Evolutionary conservation across 2,888 invertebrate species (phyloP).

Genomic region (Ectropis crepuscularia): DNA sequence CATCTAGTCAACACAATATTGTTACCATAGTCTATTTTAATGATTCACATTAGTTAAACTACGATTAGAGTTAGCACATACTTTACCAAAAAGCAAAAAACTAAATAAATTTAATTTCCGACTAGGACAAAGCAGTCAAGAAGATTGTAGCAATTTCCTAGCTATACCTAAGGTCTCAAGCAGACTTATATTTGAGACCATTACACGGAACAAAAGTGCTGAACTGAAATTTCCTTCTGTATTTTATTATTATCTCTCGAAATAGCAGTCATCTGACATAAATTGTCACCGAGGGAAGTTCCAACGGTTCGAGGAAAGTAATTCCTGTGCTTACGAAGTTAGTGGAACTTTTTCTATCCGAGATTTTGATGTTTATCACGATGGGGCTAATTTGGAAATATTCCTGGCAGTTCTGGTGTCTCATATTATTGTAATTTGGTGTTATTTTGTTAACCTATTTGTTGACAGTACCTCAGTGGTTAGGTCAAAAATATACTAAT

Average conservation of each 20-base stretch:
- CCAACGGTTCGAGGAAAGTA: constrained; percentile 31
- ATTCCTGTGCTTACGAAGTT: constrained; percentile 36
- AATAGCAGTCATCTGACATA: constrained; percentile 35
- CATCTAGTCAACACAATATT: too few species aligned
- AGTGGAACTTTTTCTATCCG: constrained; percentile 33
- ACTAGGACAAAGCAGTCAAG: background rate
- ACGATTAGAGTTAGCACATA: too few species aligned
- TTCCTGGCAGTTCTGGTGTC: constrained; percentile 8
- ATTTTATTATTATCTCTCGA: constrained; percentile 32
- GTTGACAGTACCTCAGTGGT: too few species aligned
- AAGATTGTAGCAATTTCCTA: background rate
- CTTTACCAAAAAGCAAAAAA: too few species aligned
- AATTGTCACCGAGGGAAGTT: constrained; percentile 39
- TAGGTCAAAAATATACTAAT: too few species aligned
- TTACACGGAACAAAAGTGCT: constrained; percentile 33
- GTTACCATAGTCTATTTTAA: too few species aligned
- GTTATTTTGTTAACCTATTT: background rate
- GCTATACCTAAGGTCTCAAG: constrained; percentile 10
- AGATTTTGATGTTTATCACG: constrained; percentile 30
- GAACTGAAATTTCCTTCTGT: constrained; percentile 31
- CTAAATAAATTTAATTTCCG: background rate
- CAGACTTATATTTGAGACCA: constrained; percentile 4
- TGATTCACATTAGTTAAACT: too few species aligned
- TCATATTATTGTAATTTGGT: constrained; percentile 7
- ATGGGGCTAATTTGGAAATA: constrained; percentile 29